phyloP scores from a whole-genome alignment of 2,888 invertebrate genomes.

The Melikaiella ostensackeni region DNA sequence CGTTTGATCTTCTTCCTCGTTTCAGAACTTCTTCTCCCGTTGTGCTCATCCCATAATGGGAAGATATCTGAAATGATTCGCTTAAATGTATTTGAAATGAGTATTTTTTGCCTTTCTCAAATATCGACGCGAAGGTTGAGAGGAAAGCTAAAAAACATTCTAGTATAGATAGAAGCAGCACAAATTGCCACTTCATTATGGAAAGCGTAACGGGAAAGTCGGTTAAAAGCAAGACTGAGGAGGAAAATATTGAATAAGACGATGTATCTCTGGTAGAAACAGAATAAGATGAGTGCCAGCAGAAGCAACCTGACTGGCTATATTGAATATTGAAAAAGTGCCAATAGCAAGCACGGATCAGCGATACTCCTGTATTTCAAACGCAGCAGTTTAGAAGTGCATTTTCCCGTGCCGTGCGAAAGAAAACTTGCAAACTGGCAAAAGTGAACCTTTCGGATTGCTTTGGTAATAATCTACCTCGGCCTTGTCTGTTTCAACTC shows the following conservation, averaged over 20 bases:
- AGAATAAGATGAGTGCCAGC: slow-evolving; percentile 33
- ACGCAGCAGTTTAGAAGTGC: slow-evolving; percentile 31
- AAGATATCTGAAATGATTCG: slow-evolving; percentile 8
- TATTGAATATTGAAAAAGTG: slow-evolving; percentile 37
- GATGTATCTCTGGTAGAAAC: slow-evolving; percentile 6
- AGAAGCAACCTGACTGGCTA: slow-evolving; percentile 39
- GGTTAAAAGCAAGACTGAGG: slow-evolving; percentile 10
- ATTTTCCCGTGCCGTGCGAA: slow-evolving; percentile 26
- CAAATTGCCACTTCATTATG: slow-evolving; percentile 37
- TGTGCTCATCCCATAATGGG: background rate
- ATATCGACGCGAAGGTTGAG: background rate
- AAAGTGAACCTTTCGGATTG: slow-evolving; percentile 23
- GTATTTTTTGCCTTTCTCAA: background rate
- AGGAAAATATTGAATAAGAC: slow-evolving; percentile 28
- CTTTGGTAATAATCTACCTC: slow-evolving; percentile 10
- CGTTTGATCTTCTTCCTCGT: background rate
- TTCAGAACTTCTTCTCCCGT: background rate
- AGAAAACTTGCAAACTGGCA: slow-evolving; percentile 12
- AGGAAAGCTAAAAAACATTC: background rate
- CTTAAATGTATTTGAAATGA: background rate
- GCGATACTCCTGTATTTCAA: slow-evolving; percentile 23
- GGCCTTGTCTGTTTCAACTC: background rate
- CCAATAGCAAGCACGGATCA: slow-evolving; percentile 28
- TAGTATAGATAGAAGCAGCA: slow-evolving; percentile 19
- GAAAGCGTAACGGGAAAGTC: slow-evolving; percentile 14